phyloP scores from a whole-genome alignment of 2,797 vertebrate species.

The Pelochelys cantorii region DNA sequence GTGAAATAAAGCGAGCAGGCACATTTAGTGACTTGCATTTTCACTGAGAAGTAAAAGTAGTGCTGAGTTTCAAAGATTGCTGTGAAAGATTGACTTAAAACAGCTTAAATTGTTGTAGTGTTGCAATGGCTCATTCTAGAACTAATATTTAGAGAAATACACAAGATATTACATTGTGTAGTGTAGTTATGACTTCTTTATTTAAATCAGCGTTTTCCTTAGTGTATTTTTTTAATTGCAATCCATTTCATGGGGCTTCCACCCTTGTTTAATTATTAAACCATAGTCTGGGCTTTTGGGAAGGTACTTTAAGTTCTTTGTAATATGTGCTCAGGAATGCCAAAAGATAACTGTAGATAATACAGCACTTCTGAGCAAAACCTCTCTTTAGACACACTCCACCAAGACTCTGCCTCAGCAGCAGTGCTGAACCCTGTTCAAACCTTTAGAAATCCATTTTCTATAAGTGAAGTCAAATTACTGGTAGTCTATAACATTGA shows the following conservation, averaged over 20 bases:
- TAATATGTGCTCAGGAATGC: not conserved
- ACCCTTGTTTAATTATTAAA: not conserved
- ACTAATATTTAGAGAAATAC: not conserved
- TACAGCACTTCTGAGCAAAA: not conserved
- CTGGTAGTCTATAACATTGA: not conserved
- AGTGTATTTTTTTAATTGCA: not conserved
- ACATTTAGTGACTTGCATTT: constrained; percentile 42
- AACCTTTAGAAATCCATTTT: not conserved
- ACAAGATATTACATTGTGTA: not conserved
- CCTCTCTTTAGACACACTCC: not conserved
- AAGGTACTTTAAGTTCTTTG: not conserved
- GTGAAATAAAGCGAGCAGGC: not conserved
- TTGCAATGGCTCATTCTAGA: not conserved
- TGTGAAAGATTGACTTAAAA: too few species aligned
- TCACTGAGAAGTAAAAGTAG: constrained; percentile 33
- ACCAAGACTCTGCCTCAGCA: not conserved
- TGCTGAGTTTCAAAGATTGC: not conserved
- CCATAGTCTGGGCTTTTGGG: not conserved
- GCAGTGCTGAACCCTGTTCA: not conserved
- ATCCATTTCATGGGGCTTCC: not conserved
- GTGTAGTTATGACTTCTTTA: not conserved
- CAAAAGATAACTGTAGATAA: not conserved
- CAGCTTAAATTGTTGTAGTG: not conserved
- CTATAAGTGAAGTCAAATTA: not conserved
- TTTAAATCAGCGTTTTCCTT: not conserved